These are phyloP conservation scores for Polyommatus icarus DNA, from an alignment of 2,888 invertebrate species.

Conservation along the genomic window DNA sequence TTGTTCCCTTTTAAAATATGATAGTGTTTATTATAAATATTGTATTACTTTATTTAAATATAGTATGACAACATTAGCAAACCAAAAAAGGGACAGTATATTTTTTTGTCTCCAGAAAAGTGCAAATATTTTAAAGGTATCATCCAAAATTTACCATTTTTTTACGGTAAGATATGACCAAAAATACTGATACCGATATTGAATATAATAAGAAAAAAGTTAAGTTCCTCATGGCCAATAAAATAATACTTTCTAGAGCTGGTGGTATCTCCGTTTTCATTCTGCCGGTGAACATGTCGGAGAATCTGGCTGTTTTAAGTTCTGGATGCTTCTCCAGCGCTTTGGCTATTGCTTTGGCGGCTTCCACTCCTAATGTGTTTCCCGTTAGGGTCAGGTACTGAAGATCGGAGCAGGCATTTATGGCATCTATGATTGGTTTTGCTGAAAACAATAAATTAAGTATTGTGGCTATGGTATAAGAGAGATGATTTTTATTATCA, in stretches of 20 bases:
- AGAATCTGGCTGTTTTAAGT: slow-evolving; percentile 91
- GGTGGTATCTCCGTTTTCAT: slow-evolving; percentile 97
- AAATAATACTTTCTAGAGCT: slow-evolving; percentile 83
- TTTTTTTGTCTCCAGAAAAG: no score
- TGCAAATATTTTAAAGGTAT: no score
- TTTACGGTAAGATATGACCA: no score
- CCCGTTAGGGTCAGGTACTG: slow-evolving; percentile 91
- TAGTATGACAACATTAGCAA: not conserved
- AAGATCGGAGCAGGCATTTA: slow-evolving; percentile 84
- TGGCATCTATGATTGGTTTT: slow-evolving; percentile 86
- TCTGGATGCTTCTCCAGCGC: slow-evolving; percentile 89
- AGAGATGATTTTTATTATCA: not conserved
- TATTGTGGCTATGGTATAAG: not conserved
- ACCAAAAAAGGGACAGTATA: no score
- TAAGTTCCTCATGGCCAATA: not conserved
- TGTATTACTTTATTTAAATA: not conserved
- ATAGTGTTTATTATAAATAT: no score
- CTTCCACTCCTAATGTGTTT: slow-evolving; percentile 95
- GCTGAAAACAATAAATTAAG: slow-evolving; percentile 70
- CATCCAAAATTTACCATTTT: no score
- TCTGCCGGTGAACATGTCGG: slow-evolving; percentile 97
- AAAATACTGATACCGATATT: not conserved
- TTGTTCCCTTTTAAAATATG: not conserved
- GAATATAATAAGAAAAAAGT: not conserved
- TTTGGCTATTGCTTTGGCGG: slow-evolving; percentile 91